Conservation (phyloP, 2,888 invertebrate genomes). For the Chouioia cunea region DNA sequence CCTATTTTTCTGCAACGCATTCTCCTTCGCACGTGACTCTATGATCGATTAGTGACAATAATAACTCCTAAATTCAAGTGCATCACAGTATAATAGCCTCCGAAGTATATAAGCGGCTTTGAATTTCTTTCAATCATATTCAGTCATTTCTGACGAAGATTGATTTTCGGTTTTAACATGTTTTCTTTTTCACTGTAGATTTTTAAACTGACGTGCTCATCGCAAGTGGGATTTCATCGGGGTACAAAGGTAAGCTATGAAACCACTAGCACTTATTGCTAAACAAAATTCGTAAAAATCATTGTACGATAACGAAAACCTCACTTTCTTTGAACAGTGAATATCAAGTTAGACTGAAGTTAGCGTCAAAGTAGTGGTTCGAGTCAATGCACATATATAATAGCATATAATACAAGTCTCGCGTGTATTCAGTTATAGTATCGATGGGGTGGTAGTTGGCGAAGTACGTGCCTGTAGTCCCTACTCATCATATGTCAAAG, state of each 20-base stretch:
- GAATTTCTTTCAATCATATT: constrained; percentile 29
- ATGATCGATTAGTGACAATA: constrained; percentile 38
- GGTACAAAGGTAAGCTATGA: no score
- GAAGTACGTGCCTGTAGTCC: constrained; percentile 13
- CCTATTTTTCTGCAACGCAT: constrained; percentile 20
- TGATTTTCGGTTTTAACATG: background rate
- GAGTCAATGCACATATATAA: background rate
- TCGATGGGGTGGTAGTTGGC: constrained; percentile 7
- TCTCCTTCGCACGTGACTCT: constrained; percentile 28
- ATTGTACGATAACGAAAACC: no score
- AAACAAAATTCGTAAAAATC: no score
- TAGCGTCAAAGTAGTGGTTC: background rate
- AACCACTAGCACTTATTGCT: no score
- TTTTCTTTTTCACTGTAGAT: no score
- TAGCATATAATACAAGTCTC: no score
- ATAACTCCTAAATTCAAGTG: constrained; percentile 10
- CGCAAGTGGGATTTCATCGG: no score
- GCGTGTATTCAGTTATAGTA: no score
- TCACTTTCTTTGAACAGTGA: no score
- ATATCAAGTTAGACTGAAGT: no score
- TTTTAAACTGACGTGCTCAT: no score
- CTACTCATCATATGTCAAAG: background rate
- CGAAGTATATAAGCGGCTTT: constrained; percentile 14
- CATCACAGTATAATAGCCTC: background rate
- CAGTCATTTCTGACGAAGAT: background rate